Percentiles rank a stretch among this genome's conserved stretches.
phyloP scores from a whole-genome alignment of 2,797 vertebrate genomes.

The Phataginus tricuspis region DNA sequence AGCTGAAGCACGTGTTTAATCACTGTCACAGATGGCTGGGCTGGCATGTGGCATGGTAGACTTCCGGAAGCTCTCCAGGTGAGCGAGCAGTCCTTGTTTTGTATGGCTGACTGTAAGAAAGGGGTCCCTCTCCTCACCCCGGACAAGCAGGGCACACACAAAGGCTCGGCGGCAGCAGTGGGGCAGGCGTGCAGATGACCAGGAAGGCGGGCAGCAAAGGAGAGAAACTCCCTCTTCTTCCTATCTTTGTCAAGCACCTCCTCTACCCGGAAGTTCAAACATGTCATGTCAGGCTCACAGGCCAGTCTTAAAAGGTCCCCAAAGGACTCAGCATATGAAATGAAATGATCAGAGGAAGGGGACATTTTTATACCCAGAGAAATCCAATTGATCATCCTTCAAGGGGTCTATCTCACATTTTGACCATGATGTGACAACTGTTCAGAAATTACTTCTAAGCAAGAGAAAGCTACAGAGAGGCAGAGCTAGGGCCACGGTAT shows the following conservation, averaged over 20 bases:
- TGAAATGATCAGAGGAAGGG: background rate
- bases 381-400: background rate
- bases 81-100: background rate
- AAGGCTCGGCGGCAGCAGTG: background rate
- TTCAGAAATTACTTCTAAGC: background rate
- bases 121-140: background rate
- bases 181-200: rapidly evolving
- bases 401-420: too few relatives aligned
- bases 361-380: background rate
- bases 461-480: background rate
- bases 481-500: rapidly evolving
- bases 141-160: background rate
- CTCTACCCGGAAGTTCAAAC: background rate
- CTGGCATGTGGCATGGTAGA: background rate
- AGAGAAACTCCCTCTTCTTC: background rate
- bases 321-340: background rate
- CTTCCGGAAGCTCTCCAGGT: background rate
- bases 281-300: background rate
- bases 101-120: background rate
- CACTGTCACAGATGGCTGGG: background rate
- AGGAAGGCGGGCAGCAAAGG: background rate
- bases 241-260: background rate
- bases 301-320: background rate
- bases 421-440: background rate
- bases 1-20: background rate